Conservation (phyloP, 1,140 invertebrate genomes). For the Phymastichus coffea region DNA sequence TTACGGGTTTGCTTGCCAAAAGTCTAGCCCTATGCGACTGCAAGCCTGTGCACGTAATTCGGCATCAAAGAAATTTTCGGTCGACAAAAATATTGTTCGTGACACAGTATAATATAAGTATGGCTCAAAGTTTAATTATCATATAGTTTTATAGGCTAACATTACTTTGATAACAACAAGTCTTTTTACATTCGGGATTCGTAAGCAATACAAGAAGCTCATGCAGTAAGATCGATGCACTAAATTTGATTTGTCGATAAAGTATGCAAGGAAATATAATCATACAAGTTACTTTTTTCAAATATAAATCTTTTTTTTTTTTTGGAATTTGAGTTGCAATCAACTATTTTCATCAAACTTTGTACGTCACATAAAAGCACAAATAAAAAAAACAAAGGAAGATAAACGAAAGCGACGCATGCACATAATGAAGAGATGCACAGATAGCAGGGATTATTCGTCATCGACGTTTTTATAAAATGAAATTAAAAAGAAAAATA, state of each 20-base stretch:
- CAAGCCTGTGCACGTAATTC: too few relatives aligned
- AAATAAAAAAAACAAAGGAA: too few relatives aligned
- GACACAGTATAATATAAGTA: neutral
- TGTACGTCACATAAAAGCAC: too few relatives aligned
- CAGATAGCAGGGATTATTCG: too few relatives aligned
- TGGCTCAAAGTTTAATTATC: constrained; percentile 1
- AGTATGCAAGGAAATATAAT: too few relatives aligned
- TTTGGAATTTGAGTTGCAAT: constrained; percentile 22
- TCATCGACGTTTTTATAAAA: too few relatives aligned
- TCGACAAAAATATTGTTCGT: neutral
- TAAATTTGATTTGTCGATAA: neutral
- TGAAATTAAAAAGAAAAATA: too few relatives aligned
- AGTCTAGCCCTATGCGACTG: too few relatives aligned
- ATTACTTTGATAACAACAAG: too few relatives aligned
- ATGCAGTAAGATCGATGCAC: constrained; percentile 10
- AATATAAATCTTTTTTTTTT: too few relatives aligned
- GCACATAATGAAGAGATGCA: neutral
- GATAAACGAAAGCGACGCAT: neutral
- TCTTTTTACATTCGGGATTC: constrained; percentile 5
- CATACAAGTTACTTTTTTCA: too few relatives aligned
- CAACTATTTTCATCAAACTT: constrained; percentile 22
- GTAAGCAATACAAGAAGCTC: constrained; percentile 19
- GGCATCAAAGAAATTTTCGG: neutral
- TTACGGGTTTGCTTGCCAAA: too few relatives aligned
- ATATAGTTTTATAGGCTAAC: neutral